These are phyloP conservation scores for Drosophila rellima DNA, from an alignment of 2,888 invertebrate species.

Conservation along the genomic window DNA sequence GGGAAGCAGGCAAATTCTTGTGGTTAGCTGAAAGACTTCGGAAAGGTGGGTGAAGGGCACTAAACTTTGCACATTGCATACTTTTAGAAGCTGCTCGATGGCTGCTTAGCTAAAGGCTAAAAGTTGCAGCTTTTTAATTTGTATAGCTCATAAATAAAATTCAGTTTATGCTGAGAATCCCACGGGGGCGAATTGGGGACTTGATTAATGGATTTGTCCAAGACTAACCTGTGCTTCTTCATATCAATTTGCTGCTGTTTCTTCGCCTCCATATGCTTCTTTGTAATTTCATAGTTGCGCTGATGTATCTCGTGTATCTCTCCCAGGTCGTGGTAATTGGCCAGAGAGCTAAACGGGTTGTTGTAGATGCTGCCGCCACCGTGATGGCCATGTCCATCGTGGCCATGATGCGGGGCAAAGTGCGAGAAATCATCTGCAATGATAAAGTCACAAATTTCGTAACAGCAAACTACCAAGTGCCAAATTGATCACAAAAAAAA, in stretches of 20 bases:
- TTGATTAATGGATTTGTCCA: conserved; percentile 53
- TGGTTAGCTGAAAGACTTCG: conserved; percentile 9
- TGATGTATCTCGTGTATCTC: conserved; percentile 84
- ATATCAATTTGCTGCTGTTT: conserved; percentile 75
- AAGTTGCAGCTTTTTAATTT: conserved; percentile 73
- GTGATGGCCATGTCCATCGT: conserved; percentile 81
- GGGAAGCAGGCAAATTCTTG: conserved; percentile 4
- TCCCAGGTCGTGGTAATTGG: conserved; percentile 83
- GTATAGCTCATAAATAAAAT: conserved; percentile 66
- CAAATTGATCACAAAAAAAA: conserved; percentile 29
- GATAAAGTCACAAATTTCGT: conserved; percentile 15
- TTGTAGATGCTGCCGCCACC: conserved; percentile 80
- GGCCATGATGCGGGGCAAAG: conserved; percentile 70
- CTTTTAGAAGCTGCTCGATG: conserved; percentile 35
- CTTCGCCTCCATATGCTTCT: conserved; percentile 83
- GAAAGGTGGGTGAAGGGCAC: conserved; percentile 7
- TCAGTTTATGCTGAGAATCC: conserved; percentile 37
- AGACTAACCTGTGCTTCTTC: conserved; percentile 85
- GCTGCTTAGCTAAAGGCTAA: conserved; percentile 39
- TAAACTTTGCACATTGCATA: conserved; percentile 63
- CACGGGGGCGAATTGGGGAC: neutral
- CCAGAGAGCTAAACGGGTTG: conserved; percentile 84
- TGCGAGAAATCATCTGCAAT: conserved; percentile 82
- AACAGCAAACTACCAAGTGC: conserved; percentile 5
- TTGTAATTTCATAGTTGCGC: conserved; percentile 85